Evolutionary conservation across 2,797 vertebrate species (phyloP), one percentile per base, ranked within the genome.

Genomic region (Morus bassanus): DNA sequence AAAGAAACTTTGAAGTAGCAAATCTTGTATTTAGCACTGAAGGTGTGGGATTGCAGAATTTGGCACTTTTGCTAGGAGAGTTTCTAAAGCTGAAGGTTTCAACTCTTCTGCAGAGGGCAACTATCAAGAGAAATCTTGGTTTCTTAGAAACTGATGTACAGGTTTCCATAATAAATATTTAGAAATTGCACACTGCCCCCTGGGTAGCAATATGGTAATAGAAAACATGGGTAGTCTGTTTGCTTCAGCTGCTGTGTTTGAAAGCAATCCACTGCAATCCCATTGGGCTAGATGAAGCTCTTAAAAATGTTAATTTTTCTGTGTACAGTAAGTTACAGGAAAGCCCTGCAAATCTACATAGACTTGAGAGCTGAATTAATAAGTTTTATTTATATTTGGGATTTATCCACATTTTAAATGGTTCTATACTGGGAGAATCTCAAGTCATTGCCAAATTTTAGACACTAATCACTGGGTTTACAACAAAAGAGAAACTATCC

Each of bases 141-240:
- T 94, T 94, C 76, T 88, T 91, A 53, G 81, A 95, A 94, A 72
- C 28, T 31, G 19, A 21, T 75, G 24, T 75, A 51, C 57, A 80
- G 33, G 54, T 80, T 94, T 94, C 80, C 85, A 88, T 53, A 83
- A 77, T 68, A 95, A 96, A 92, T 88, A 94, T 93, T 94, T 93
- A 94, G 86, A 95, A 91, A 87, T 87, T 79, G 22, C 33, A 45
- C 2, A 2, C 6, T 89, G 24, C 37, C 50, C 22, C 22, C 11
- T 72, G 82, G 19, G 85, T 72, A 89, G 37, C 53, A 74, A 54
- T 64, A 77, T 64, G 82, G 37, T 77, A 72, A 88, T 80, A 78
- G 59, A 72, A 87, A 87, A 22, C 50, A 54, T 18, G 18, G 14
- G 15, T 67, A 50, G 21, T 46, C 18, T 89, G 64, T 94, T 94